These are phyloP conservation scores for Scaptomyza montana DNA, from an alignment of 1,140 invertebrate genomes.

Conservation along the genomic window DNA sequence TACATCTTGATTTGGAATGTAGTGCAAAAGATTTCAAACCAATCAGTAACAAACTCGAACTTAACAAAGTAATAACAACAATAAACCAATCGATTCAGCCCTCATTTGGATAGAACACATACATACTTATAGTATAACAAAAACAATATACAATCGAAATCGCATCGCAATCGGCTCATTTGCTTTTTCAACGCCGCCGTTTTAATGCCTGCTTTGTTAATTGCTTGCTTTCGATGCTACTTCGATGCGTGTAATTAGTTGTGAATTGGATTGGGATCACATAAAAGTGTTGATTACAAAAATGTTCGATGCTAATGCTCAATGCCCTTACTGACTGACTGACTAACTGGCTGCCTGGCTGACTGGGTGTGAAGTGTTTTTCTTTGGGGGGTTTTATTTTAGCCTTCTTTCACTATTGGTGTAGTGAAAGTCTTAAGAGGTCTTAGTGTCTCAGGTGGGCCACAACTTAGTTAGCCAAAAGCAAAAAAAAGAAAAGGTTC, in stretches of 20 bases:
- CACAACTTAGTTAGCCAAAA: conserved; percentile 29
- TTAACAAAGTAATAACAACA: conserved; percentile 34
- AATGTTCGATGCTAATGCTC: not conserved
- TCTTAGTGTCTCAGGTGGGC: conserved; percentile 25
- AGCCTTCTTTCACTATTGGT: conserved; percentile 20
- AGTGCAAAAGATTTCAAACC: too few species aligned
- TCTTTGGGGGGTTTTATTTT: conserved; percentile 64
- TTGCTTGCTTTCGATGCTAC: conserved; percentile 29
- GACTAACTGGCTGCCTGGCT: conserved; percentile 23
- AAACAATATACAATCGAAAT: conserved; percentile 45
- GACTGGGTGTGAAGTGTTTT: conserved; percentile 62
- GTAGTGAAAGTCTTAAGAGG: conserved; percentile 54
- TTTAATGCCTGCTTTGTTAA: conserved; percentile 47
- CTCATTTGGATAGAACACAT: conserved; percentile 13
- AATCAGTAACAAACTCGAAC: not conserved
- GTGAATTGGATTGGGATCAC: conserved; percentile 81
- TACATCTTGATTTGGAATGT: conserved; percentile 57
- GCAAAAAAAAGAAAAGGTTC: conserved; percentile 4
- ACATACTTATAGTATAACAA: not conserved
- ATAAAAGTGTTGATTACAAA: conserved; percentile 79
- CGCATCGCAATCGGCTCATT: conserved; percentile 26
- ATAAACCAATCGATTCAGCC: conserved; percentile 52
- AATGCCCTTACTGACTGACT: too few species aligned
- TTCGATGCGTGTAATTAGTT: conserved; percentile 75
- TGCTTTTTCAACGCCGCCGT: conserved; percentile 37